These are phyloP conservation scores for Apodemia mormo DNA, from an alignment of 2,888 invertebrate species.

Conservation along the genomic window DNA sequence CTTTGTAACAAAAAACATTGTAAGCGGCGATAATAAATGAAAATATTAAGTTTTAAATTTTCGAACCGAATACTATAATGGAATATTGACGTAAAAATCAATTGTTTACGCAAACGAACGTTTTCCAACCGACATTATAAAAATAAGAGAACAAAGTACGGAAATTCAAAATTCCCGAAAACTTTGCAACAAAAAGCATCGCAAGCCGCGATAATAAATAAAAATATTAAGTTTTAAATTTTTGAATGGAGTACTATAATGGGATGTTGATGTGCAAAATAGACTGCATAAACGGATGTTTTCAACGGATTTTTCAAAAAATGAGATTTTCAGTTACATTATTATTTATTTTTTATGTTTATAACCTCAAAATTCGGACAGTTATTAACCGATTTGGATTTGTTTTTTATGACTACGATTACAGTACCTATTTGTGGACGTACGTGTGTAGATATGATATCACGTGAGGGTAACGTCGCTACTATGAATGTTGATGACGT, in stretches of 20 bases:
- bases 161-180: not conserved
- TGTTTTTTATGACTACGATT: too few species aligned
- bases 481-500: too few species aligned
- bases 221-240: not conserved
- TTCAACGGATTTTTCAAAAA: not conserved
- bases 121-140: not conserved
- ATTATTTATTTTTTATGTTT: too few species aligned
- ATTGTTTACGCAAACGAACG: not conserved
- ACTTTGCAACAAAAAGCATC: not conserved
- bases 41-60: constrained; percentile 9
- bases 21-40: not conserved
- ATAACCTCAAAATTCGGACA: too few species aligned
- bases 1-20: not conserved
- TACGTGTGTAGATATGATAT: too few species aligned
- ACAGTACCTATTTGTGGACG: too few species aligned
- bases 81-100: not conserved
- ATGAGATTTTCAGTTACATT: too few species aligned
- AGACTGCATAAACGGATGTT: not conserved
- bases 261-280: not conserved
- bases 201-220: not conserved
- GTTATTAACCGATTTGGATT: too few species aligned
- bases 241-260: not conserved
- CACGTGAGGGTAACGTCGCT: too few species aligned
- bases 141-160: not conserved
- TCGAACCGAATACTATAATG: not conserved